Base-by-base conservation (phyloP, 2,797 vertebrate species). In the Megaceryle alcyon region DNA sequence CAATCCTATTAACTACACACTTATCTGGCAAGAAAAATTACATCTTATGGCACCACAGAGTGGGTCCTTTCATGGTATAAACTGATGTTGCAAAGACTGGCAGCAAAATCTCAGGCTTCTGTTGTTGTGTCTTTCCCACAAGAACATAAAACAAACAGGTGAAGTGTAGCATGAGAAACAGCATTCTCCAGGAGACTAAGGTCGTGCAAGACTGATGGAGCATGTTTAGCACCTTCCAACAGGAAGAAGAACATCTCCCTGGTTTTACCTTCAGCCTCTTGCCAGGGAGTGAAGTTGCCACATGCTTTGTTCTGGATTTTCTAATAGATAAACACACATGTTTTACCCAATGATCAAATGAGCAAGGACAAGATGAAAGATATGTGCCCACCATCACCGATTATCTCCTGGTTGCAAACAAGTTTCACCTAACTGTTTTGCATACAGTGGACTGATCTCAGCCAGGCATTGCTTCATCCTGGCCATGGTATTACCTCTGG, bases 371-470 rank as follows among this genome's bases (percentile, higher is more conserved):
- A 69, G 83, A 86, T 88, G 51, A 88, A 41, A 93, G 77, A 90
- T 59, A 65, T 0, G 23, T n/a, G 77, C 49, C 86, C 81, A 88
- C 59, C 70, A 70, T 12, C 81, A 51, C 0, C 0, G 4, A 48
- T 92, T 69, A 82, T 39, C 81, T 93, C 41, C 59, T 33, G 11
- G 12, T 31, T 69, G 88, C 49, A 95, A 84, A 72, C 35, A 61
- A 49, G 39, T 85, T 88, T 51, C 81, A 84, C 59, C 29, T 84
- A 56, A 72, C 43, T 88, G 91, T 51, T 94, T 92, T 86, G 75
- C 78, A 84, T 48, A 28, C n/a, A 66, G 86, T 72, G 41, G 43
- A 39, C 46, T 80, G 81, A 92, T 76, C 63, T 87, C 81, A 93
- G 41, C 61, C 65, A 78, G 51, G 17, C 25, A 35, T 93, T 94